Percentiles rank a stretch among this genome's conserved stretches.
phyloP scores from a whole-genome alignment of 2,888 invertebrate genomes.

The Agapostemon virescens region DNA sequence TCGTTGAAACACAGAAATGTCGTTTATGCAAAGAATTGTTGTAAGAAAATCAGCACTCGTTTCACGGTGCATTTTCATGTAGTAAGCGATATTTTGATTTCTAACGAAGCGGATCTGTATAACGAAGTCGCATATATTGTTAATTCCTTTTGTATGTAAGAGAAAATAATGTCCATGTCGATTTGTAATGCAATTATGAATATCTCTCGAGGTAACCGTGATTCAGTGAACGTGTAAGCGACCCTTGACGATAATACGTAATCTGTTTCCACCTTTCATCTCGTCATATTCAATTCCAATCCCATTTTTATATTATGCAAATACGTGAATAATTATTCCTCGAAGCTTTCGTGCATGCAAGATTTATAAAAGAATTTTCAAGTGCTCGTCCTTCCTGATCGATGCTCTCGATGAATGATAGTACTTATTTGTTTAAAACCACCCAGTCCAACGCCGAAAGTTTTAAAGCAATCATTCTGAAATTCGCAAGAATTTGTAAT shows the following conservation, averaged over 20 bases:
- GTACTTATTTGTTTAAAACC: background rate
- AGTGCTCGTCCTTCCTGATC: background rate
- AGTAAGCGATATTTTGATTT: slow-evolving; percentile 41
- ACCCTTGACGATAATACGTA: background rate
- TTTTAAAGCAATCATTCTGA: slow-evolving; percentile 13
- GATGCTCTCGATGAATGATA: background rate
- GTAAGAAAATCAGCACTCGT: background rate
- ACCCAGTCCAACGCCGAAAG: background rate
- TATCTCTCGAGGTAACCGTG: slow-evolving; percentile 16
- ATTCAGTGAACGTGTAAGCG: background rate
- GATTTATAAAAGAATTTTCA: background rate
- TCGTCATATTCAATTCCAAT: background rate
- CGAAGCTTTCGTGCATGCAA: background rate
- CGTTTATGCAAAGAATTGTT: slow-evolving; percentile 1
- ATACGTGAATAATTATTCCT: background rate
- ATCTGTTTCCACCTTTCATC: background rate
- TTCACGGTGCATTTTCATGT: slow-evolving; percentile 8
- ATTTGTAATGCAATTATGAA: background rate
- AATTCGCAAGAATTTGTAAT: background rate
- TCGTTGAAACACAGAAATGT: slow-evolving; percentile 31
- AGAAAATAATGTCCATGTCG: background rate
- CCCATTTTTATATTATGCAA: background rate
- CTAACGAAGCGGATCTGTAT: slow-evolving; percentile 11
- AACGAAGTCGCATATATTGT: background rate
- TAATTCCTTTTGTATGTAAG: slow-evolving; percentile 14